Percentiles rank a stretch among this genome's conserved stretches.
phyloP scores from a whole-genome alignment of 2,888 invertebrate species.

The Saturnia pavonia region DNA sequence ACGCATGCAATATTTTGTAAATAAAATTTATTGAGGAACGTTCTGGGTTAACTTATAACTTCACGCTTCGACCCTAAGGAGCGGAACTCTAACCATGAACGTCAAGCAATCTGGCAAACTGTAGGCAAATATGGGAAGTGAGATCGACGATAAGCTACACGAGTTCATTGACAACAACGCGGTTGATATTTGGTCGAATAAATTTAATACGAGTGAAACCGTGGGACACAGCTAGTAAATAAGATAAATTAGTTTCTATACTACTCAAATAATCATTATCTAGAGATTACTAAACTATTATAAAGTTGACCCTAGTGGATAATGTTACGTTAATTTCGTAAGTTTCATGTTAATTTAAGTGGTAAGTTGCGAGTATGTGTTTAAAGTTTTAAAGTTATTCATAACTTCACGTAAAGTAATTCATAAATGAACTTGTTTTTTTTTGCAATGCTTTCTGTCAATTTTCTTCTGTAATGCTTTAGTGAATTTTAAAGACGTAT shows the following conservation, averaged over 20 bases:
- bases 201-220: not conserved
- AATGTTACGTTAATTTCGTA: slow-evolving; percentile 1
- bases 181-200: not conserved
- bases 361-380: not conserved
- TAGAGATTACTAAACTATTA: not conserved
- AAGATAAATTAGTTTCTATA: not conserved
- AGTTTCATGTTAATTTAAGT: not conserved
- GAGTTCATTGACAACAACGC: not conserved
- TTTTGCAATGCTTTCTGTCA: not conserved
- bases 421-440: not conserved
- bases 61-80: too few species aligned
- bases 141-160: not conserved
- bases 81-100: too few species aligned
- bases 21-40: too few species aligned
- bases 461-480: too few species aligned
- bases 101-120: too few species aligned
- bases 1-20: too few species aligned
- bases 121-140: too few species aligned
- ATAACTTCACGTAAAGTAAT: not conserved
- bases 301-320: not conserved
- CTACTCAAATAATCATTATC: not conserved
- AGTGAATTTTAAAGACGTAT: too few species aligned
- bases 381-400: not conserved
- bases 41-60: too few species aligned
- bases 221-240: too few species aligned